Evolutionary conservation across 2,888 invertebrate genomes (phyloP), one percentile per base, ranked within the genome.

Genomic region (Limnephilus auricula): DNA sequence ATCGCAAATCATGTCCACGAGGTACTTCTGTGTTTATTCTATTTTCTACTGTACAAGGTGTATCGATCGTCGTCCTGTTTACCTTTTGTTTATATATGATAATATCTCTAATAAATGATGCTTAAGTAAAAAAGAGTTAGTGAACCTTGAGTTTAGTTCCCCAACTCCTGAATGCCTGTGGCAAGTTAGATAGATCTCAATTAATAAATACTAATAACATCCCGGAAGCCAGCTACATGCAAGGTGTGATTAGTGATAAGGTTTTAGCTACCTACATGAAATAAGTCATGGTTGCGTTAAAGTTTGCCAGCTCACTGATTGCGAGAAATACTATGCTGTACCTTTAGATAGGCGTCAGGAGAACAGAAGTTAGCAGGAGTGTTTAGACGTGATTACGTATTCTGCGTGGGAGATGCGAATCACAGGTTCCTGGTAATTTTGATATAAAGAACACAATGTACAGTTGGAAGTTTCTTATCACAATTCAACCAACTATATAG

Each of bases 231-330:
- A 37, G 34, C 34, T 32, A 34, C 40, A 34, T 90, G 90, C 25
- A 37, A 90, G 90, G 90, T 90, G 84, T 34, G 90, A 90, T 90
- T 84, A 90, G 84, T 34, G 90, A 90, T 90, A 90, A 90, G 90
- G 65, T 65, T 25, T 25, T 9, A 65, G 25, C 65, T 65, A 65
- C 65, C 65, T 65, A 88, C 88, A 18, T 78, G 30, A 31, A 65
- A 32, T 88, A 78, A 82, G 82, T 80, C 3, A 65, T 65, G 25
- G n/a, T n/a, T 65, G 65, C n/a, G 65, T 65, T 82, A 25, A 6
- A n/a, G n/a, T 65, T 25, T 25, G 65, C 65, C 65, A 65, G 65
- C 65, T 50, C 50, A 50, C 5, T 65, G 65, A 65, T 65, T 65
- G 65, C n/a, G 25, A 65, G 65, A 65, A 65, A 65, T 65, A 2